These are phyloP conservation scores for Cyanoliseus patagonus DNA, from an alignment of 2,113 vertebrate genomes.

Conservation along the genomic window DNA sequence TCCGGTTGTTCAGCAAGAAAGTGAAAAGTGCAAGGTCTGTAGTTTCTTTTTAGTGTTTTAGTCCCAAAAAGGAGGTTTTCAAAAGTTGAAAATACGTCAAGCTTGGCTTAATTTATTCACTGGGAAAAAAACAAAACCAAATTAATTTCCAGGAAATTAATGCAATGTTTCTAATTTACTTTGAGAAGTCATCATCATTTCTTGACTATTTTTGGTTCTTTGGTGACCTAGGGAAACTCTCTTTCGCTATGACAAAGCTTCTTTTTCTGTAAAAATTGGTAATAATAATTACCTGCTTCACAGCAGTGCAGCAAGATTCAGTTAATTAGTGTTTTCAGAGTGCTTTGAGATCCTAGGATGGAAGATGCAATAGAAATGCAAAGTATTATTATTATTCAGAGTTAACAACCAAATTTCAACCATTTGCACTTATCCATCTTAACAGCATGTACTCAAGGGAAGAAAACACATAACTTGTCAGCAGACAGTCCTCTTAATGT, in stretches of 20 bases:
- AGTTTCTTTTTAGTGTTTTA: background rate
- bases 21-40: background rate
- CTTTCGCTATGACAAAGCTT: conserved; percentile 1
- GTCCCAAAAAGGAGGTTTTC: background rate
- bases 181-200: conserved; percentile 21
- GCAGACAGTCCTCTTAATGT: conserved; percentile 77
- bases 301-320: conserved; percentile 37
- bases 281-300: conserved; percentile 64
- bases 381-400: conserved; percentile 78
- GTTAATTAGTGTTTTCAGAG: conserved; percentile 68
- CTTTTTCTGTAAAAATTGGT: conserved; percentile 17
- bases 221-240: conserved; percentile 23
- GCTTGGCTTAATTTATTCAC: background rate
- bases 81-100: background rate
- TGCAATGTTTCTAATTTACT: conserved; percentile 12
- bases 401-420: conserved; percentile 78
- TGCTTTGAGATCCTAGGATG: conserved; percentile 70
- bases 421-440: conserved; percentile 76
- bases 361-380: conserved; percentile 72
- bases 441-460: conserved; percentile 72
- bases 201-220: conserved; percentile 33
- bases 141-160: conserved; percentile 44
- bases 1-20: conserved; percentile 12
- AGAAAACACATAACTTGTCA: conserved; percentile 77
- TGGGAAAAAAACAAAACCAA: background rate